Evolutionary conservation across 2,113 vertebrate genomes (phyloP), one percentile per base, ranked within the genome.

Genomic region (Pygathrix nemaeus): DNA sequence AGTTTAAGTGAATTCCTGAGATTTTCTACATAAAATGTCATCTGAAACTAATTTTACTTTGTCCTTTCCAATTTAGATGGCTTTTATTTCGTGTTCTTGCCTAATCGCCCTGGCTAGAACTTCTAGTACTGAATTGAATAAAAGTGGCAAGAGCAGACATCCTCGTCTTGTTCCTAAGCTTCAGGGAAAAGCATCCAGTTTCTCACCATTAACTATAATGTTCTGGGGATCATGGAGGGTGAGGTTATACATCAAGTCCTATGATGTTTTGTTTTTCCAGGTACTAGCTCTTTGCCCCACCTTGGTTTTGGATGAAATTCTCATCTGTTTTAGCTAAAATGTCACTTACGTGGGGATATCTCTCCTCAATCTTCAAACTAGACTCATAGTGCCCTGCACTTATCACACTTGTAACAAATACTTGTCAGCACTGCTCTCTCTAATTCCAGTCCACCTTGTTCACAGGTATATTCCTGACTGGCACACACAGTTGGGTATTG

Each of bases 301-400:
- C 50, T 48, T 83, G 12, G 30, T 57, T 78, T 92, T 64, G 61
- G 43, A 32, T 88, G 40, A 93, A 88, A 76, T 94, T n/a, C 12
- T 81, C 48, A 57, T 52, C 40, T 6, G 50, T 79, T 73, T 72
- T 73, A 93, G 61, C 12, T 80, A 21, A 94, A 90, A 38, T 32
- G 23, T 79, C 40, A 75, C 25, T 61, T 79, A 12, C 2, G 14
- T 8, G 6, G 73, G n/a, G 35, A n/a, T 18, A 18, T 61, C 21
- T 52, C 87, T 23, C 45, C 52, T n/a, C 40, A 64, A 61, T 48
- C 45, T 92, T 16, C 59, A 57, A 20, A 40, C 68, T 2, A 94
- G 59, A 21, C 23, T 83, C 38, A 25, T 1, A 59, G 88, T 3
- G 17, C 7, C 66, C 23, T 57, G 45, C 13, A 6, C 32, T 85